Base-by-base conservation (phyloP, 2,888 invertebrate species). In the Chorisops tibialis region DNA sequence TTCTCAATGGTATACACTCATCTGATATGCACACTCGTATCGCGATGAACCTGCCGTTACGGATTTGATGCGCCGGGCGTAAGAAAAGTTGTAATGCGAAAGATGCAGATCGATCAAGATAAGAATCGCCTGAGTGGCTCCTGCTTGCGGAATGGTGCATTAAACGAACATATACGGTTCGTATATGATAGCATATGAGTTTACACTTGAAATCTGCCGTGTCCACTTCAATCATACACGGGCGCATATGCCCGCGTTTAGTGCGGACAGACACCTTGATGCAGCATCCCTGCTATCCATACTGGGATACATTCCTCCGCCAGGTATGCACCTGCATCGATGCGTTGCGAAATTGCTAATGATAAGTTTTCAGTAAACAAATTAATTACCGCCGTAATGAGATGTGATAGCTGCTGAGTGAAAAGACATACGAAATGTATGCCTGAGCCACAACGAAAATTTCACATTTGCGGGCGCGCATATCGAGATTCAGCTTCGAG, bases 311-410 rank as follows among this genome's bases (percentile, higher is more conserved):
- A 41, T 6, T 16, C n/a, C 12, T 14, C n/a, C 3, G 9, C 43
- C 16, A 43, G 16, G 18, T 16, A 9, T 14, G 16, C 11, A 30
- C 50, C 50, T 14, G 48, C 11, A n/a, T 22, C 48, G n/a, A 19
- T 22, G 21, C 9, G 5, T 7, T 21, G 14, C 24, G 21, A 56
- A 64, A 64, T 64, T 64, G 51, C 45, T 61, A 61, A 61, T 61
- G 64, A 64, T 61, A 64, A 64, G 64, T 64, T 64, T 64, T 61
- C 64, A 59, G 64, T 61, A 64, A 64, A 64, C 59, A 64, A 64
- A 64, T 64, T 64, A 64, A 64, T 64, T 64, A 62, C 47, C 51
- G 45, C 58, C 37, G 39, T 62, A 64, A 64, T 64, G 41, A 45
- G 59, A 64, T 64, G 61, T 52, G 64, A 64, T 61, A 52, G 61